These are phyloP conservation scores for Kryptolebias marmoratus DNA, from an alignment of 2,113 vertebrate species.

Conservation along the genomic window DNA sequence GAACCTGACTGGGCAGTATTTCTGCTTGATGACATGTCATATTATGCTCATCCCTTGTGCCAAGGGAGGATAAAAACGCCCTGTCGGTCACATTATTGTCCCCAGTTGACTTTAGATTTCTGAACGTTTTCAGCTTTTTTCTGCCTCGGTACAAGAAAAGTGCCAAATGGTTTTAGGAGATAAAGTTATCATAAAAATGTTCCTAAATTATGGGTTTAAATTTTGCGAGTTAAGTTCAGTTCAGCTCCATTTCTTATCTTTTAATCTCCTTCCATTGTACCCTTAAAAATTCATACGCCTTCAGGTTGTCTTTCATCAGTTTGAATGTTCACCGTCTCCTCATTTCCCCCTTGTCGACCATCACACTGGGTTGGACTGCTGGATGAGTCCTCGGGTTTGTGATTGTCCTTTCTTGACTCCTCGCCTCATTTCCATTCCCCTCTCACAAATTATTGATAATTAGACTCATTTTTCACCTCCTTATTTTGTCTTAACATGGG, in stretches of 20 bases:
- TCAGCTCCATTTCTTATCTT: too few species aligned
- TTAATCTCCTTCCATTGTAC: neutral
- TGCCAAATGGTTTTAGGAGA: too few species aligned
- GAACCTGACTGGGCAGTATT: neutral
- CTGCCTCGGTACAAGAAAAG: too few species aligned
- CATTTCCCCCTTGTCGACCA: slow-evolving; percentile 27
- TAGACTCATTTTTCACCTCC: slow-evolving; percentile 51
- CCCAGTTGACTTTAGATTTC: too few species aligned
- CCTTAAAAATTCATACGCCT: slow-evolving; percentile 44
- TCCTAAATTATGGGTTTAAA: too few species aligned
- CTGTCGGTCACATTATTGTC: too few species aligned
- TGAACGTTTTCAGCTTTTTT: too few species aligned
- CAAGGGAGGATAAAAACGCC: neutral
- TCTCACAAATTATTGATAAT: slow-evolving; percentile 43
- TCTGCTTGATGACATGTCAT: neutral
- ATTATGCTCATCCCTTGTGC: neutral
- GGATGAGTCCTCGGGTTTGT: slow-evolving; percentile 12
- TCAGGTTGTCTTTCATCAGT: slow-evolving; percentile 41
- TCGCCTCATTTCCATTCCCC: slow-evolving; percentile 33
- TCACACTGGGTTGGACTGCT: slow-evolving; percentile 35
- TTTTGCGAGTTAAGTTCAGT: too few species aligned
- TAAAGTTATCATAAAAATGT: too few species aligned
- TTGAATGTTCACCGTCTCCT: slow-evolving; percentile 34
- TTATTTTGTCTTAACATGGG: slow-evolving; percentile 48
- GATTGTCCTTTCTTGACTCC: slow-evolving; percentile 24